phyloP scores from a whole-genome alignment of 2,797 vertebrate genomes.

The Argyrosomus regius region DNA sequence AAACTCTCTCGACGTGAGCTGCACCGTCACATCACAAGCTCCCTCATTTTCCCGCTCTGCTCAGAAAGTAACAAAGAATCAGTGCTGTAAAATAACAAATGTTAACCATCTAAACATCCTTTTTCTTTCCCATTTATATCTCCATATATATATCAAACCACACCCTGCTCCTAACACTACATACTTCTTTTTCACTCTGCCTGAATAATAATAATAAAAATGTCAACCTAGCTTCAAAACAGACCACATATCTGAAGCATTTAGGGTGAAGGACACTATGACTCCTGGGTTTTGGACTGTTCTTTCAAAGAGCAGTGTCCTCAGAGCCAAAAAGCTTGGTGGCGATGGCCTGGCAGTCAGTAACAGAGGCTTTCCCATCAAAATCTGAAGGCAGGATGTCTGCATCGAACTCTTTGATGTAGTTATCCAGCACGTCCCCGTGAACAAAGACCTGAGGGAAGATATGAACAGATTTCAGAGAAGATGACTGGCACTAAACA shows the following conservation, averaged over 20 bases:
- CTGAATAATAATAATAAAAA: conserved; percentile 25
- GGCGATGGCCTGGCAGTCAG: conserved; percentile 88
- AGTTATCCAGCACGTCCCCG: conserved; percentile 91
- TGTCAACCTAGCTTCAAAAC: conserved; percentile 41
- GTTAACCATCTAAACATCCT: conserved; percentile 56
- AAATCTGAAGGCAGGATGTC: conserved; percentile 93
- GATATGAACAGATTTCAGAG: conserved; percentile 9
- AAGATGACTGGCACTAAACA: background rate
- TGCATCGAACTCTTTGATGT: conserved; percentile 90
- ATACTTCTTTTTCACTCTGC: conserved; percentile 39
- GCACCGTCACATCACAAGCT: conserved; percentile 11
- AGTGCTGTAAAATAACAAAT: conserved; percentile 26
- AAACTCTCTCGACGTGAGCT: conserved; percentile 18
- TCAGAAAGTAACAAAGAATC: conserved; percentile 10
- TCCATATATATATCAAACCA: conserved; percentile 25
- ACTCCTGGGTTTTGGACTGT: background rate
- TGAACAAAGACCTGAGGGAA: conserved; percentile 92
- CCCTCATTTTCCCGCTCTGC: background rate
- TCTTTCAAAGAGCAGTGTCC: conserved; percentile 90
- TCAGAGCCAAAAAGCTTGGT: conserved; percentile 93
- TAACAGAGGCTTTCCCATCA: conserved; percentile 89
- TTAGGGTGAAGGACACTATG: conserved; percentile 42
- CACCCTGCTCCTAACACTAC: conserved; percentile 50
- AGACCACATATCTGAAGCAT: conserved; percentile 46
- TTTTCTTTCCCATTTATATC: conserved; percentile 30